These are phyloP conservation scores for Syngnathus rostellatus DNA, from an alignment of 2,797 vertebrate species.

Conservation along the genomic window DNA sequence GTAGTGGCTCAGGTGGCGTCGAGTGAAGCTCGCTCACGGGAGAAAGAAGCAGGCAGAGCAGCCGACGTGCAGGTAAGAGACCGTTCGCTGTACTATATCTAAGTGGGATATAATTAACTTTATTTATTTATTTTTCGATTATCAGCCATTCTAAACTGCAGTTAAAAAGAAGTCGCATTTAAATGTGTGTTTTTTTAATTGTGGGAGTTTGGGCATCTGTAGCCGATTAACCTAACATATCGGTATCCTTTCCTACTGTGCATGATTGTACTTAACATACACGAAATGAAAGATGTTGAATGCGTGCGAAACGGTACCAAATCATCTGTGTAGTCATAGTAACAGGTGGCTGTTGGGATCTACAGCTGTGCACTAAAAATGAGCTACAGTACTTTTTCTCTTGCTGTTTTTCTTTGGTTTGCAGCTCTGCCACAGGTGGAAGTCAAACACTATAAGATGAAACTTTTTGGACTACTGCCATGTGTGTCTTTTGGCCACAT, in stretches of 20 bases:
- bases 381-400: not conserved
- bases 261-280: not conserved
- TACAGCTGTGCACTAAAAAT: not conserved
- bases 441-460: slow-evolving; percentile 34
- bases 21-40: slow-evolving; percentile 50
- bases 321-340: slow-evolving; percentile 68
- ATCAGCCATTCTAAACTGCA: not conserved
- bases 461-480: slow-evolving; percentile 9
- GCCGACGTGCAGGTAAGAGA: slow-evolving; percentile 45
- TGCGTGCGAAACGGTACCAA: slow-evolving; percentile 15
- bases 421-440: slow-evolving; percentile 31
- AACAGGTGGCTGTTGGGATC: slow-evolving; percentile 65
- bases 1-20: slow-evolving; percentile 17
- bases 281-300: slow-evolving; percentile 1
- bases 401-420: not conserved
- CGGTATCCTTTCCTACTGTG: not conserved
- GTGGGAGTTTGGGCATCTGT: not conserved
- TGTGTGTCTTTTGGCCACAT: slow-evolving; percentile 23
- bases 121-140: not conserved
- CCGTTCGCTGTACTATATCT: not conserved
- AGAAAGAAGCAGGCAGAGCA: slow-evolving; percentile 9
- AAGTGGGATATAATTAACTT: not conserved
- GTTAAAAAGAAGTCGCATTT: not conserved
- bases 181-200: not conserved
- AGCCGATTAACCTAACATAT: not conserved